Percentiles rank a stretch among this genome's conserved stretches.
Conservation (phyloP, 2,797 vertebrate species). For the Bryconaethiops microstoma region DNA sequence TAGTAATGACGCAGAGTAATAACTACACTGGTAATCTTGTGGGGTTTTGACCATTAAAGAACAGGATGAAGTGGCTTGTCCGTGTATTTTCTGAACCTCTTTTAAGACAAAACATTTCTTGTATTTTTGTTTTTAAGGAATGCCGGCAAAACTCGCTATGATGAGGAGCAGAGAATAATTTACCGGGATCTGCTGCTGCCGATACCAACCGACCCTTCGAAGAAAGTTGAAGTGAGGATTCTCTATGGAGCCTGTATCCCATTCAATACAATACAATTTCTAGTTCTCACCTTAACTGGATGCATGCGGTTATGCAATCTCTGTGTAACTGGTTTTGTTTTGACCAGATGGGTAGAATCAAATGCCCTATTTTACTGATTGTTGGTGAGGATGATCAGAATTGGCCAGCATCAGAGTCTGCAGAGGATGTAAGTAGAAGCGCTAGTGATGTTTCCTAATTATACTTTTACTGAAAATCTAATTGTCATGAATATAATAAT, state of each 20-base stretch:
- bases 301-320: neutral
- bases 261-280: neutral
- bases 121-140: slow-evolving; percentile 51
- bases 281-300: neutral
- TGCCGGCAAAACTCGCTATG: slow-evolving; percentile 45
- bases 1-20: too few relatives aligned
- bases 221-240: slow-evolving; percentile 72
- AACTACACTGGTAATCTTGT: too few relatives aligned
- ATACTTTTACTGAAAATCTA: neutral
- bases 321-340: slow-evolving; percentile 19
- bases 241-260: neutral
- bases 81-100: neutral
- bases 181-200: slow-evolving; percentile 70
- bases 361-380: slow-evolving; percentile 74
- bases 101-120: neutral
- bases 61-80: too few relatives aligned
- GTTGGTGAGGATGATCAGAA: slow-evolving; percentile 78
- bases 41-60: too few relatives aligned
- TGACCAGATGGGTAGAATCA: slow-evolving; percentile 68
- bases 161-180: slow-evolving; percentile 63
- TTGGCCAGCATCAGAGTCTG: slow-evolving; percentile 70
- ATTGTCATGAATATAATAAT: neutral
- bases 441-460: neutral
- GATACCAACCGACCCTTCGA: slow-evolving; percentile 62
- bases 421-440: slow-evolving; percentile 70